phyloP scores from a whole-genome alignment of 2,797 vertebrate species.

The Eutrigla gurnardus region DNA sequence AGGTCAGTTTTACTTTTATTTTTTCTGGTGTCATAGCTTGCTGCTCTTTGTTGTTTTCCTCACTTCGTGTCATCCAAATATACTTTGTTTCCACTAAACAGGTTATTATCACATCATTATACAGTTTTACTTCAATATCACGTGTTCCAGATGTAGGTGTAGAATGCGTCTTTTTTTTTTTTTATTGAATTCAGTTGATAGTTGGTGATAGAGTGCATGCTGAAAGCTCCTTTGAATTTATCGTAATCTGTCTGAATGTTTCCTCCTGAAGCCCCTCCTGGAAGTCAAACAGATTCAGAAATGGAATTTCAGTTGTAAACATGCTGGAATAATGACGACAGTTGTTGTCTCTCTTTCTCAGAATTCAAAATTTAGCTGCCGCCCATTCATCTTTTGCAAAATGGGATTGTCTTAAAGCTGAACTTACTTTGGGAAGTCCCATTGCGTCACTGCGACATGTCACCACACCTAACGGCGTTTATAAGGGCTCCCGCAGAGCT shows the following conservation, averaged over 20 bases:
- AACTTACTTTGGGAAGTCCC: slow-evolving; percentile 9
- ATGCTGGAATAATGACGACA: no score
- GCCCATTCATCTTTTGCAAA: neutral
- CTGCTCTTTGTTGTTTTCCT: neutral
- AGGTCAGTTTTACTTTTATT: neutral
- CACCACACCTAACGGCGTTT: neutral
- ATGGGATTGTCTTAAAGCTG: neutral
- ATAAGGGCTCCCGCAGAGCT: neutral
- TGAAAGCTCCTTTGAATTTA: neutral
- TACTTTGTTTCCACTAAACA: neutral
- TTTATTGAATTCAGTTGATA: neutral
- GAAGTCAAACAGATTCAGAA: neutral
- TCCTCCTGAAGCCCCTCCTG: neutral
- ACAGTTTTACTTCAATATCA: neutral
- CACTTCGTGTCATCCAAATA: neutral
- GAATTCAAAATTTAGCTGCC: neutral
- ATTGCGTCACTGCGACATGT: neutral
- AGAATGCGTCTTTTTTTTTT: neutral
- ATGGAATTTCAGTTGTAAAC: neutral
- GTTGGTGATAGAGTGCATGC: neutral
- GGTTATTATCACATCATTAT: neutral
- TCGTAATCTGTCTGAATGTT: neutral
- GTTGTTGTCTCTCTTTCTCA: neutral
- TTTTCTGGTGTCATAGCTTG: neutral
- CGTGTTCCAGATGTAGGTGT: neutral